These are phyloP conservation scores for Actinernus sp. DNA, from an alignment of 92 coral and sea anemone species.

Conservation along the genomic window DNA sequence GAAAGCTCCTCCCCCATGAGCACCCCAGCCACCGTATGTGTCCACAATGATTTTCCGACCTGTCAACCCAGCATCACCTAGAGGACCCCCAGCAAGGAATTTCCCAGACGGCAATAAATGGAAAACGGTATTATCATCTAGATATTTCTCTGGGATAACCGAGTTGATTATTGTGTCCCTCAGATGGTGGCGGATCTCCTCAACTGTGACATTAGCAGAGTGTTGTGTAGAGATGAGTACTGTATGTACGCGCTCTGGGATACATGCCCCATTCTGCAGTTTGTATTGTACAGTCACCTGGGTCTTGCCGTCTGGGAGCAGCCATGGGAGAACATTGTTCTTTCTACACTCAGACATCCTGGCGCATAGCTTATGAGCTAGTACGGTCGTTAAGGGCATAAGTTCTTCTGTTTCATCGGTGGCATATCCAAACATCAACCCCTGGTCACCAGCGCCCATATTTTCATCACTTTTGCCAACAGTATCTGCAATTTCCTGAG, in stretches of 20 bases:
- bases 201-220: slow-evolving; percentile 52
- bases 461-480: slow-evolving; percentile 75
- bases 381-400: slow-evolving; percentile 87
- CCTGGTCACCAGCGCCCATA: slow-evolving; percentile 90
- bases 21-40: slow-evolving; percentile 97
- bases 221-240: slow-evolving; percentile 77
- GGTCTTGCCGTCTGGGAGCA: slow-evolving; percentile 84
- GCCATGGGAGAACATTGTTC: slow-evolving; percentile 78
- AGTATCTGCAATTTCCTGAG: slow-evolving; percentile 63
- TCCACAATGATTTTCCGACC: slow-evolving; percentile 94
- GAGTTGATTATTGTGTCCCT: slow-evolving; percentile 58
- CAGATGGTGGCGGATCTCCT: slow-evolving; percentile 75
- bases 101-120: slow-evolving; percentile 80
- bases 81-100: slow-evolving; percentile 78
- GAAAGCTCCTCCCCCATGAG: slow-evolving; percentile 94
- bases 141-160: slow-evolving; percentile 76
- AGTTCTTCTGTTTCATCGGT: slow-evolving; percentile 86
- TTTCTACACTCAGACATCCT: slow-evolving; percentile 72
- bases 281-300: slow-evolving; percentile 88
- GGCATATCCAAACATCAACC: slow-evolving; percentile 92
- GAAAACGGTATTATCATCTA: slow-evolving; percentile 78
- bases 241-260: slow-evolving; percentile 81
- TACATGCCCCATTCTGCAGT: slow-evolving; percentile 74
- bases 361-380: slow-evolving; percentile 72
- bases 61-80: slow-evolving; percentile 86